Conservation (phyloP, 2,113 vertebrate genomes). For the Loxodonta africana region DNA sequence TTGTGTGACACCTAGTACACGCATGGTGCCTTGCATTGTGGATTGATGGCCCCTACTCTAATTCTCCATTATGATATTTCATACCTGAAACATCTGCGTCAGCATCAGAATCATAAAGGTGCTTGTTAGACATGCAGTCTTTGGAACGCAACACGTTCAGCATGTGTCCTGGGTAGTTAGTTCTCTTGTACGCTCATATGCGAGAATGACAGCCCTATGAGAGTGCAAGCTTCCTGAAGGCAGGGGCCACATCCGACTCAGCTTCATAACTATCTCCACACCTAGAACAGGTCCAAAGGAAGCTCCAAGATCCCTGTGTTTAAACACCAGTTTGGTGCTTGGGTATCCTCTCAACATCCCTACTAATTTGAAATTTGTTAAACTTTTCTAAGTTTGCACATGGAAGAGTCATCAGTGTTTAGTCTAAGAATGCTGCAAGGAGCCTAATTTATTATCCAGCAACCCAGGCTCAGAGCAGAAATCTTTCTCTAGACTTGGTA, state of each 20-base stretch:
- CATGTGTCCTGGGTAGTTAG: neutral
- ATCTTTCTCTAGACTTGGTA: neutral
- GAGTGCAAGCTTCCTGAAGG: neutral
- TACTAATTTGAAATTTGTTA: neutral
- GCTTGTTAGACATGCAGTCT: neutral
- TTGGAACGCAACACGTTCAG: neutral
- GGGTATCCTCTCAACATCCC: neutral
- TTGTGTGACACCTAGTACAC: neutral
- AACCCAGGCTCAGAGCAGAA: neutral
- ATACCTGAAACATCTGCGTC: neutral
- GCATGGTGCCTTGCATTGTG: neutral
- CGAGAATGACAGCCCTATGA: neutral
- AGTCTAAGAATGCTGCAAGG: neutral
- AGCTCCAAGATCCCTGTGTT: neutral
- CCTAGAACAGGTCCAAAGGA: neutral
- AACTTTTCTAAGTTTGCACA: neutral
- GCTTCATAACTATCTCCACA: neutral
- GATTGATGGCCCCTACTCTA: neutral
- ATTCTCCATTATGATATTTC: neutral
- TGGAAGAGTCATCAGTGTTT: neutral
- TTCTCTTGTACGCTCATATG: neutral
- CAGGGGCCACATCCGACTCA: neutral
- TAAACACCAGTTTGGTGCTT: neutral
- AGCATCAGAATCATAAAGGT: neutral
- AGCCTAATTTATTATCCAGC: neutral